Evolutionary conservation across 2,797 vertebrate genomes (phyloP).

Genomic region (Allobates femoralis): DNA sequence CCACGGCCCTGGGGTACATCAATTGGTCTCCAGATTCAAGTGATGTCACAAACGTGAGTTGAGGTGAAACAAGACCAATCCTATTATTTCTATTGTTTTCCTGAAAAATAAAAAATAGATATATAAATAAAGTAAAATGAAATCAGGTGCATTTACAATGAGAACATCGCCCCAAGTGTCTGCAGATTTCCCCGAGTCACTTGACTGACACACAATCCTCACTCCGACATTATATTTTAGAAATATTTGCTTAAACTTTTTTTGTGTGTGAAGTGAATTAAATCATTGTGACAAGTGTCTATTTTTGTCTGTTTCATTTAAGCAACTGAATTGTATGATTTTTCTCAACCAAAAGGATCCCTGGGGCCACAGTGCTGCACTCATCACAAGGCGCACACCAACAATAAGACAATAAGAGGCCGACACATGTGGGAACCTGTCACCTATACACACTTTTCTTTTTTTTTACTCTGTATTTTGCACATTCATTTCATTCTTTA

Average conservation of each 20-base stretch:
- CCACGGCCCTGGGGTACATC: no score
- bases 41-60: not conserved
- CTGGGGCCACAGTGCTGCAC: not conserved
- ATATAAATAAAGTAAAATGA: not conserved
- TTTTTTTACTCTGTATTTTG: not conserved
- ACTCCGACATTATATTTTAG: not conserved
- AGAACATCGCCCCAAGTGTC: not conserved
- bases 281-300: conserved; percentile 43
- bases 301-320: conserved; percentile 39
- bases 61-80: not conserved
- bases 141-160: conserved; percentile 2
- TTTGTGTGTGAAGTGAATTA: conserved; percentile 16
- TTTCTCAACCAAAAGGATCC: conserved; percentile 3
- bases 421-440: not conserved
- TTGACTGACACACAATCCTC: conserved; percentile 20
- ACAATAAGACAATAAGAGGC: not conserved
- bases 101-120: not conserved
- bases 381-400: not conserved
- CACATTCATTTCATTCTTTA: not conserved
- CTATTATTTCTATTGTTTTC: not conserved
- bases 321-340: not conserved
- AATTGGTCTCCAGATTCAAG: not conserved
- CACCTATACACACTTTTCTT: not conserved
- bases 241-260: conserved; percentile 10
- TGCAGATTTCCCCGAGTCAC: not conserved